These are phyloP conservation scores for Zosterops pallidus DNA, from an alignment of 2,113 vertebrate species.

Conservation along the genomic window DNA sequence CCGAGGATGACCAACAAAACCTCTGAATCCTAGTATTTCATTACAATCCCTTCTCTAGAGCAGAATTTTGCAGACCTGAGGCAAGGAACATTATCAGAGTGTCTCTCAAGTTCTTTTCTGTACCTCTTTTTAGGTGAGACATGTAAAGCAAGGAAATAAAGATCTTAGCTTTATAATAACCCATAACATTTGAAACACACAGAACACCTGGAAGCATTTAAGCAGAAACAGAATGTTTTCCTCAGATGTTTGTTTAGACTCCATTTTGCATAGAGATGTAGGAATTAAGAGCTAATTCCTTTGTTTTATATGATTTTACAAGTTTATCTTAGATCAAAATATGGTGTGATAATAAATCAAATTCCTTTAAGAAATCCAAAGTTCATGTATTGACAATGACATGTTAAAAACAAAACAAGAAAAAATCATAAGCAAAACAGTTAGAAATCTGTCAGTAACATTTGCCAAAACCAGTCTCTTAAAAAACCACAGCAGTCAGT, in stretches of 20 bases:
- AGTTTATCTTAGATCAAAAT: background rate
- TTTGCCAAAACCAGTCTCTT: background rate
- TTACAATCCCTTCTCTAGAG: background rate
- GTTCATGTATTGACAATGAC: background rate
- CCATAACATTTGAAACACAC: background rate
- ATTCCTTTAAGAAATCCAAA: background rate
- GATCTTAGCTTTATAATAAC: background rate
- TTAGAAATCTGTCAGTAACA: background rate
- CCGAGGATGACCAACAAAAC: background rate
- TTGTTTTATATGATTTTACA: background rate
- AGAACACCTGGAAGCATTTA: background rate
- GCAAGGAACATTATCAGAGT: background rate
- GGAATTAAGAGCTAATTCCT: background rate
- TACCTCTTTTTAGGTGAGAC: background rate
- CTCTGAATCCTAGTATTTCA: background rate
- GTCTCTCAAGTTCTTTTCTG: background rate
- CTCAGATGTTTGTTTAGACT: background rate
- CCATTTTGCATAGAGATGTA: background rate
- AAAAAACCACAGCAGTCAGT: background rate
- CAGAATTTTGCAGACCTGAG: background rate
- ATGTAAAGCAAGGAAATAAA: background rate
- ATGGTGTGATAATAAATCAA: background rate
- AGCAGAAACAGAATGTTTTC: background rate
- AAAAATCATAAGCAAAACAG: background rate
- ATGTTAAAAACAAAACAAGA: background rate